phyloP scores from a whole-genome alignment of 2,797 vertebrate genomes.

The Setipinna tenuifilis region DNA sequence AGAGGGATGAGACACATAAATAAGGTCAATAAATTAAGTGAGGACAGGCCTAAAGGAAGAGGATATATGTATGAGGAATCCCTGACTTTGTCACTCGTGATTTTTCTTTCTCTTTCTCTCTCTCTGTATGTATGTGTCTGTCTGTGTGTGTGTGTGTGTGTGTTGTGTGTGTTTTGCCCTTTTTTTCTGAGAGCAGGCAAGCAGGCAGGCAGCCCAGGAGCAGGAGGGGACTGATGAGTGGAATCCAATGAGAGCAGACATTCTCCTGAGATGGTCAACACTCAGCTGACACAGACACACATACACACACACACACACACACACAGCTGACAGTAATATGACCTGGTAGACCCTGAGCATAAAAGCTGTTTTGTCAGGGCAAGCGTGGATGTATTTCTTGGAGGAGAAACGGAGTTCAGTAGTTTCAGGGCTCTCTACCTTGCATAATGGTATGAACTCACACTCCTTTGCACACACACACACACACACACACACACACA shows the following conservation, averaged over 20 bases:
- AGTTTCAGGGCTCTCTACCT: neutral
- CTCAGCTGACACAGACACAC: conserved; percentile 10
- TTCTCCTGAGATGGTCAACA: conserved; percentile 44
- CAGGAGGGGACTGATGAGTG: conserved; percentile 57
- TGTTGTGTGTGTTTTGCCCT: conserved; percentile 46
- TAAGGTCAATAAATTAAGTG: neutral
- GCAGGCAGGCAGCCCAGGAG: conserved; percentile 40
- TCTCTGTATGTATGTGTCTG: neutral
- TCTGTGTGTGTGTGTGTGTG: conserved; percentile 31
- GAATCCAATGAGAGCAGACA: conserved; percentile 67
- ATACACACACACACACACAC: neutral
- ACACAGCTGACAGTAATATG: conserved; percentile 11
- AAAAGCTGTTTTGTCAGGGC: conserved; percentile 34
- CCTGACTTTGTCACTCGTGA: neutral
- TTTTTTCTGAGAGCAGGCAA: conserved; percentile 53
- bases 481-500: conserved; percentile 3
- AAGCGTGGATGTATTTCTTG: conserved; percentile 10
- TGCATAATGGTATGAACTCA: neutral
- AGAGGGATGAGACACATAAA: too few species aligned
- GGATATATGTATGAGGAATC: neutral
- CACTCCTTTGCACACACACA: neutral
- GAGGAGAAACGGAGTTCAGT: neutral
- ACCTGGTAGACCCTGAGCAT: neutral
- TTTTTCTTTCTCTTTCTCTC: neutral
- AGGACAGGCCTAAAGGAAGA: neutral